Evolutionary conservation across 2,113 vertebrate species (phyloP), one percentile per base, ranked within the genome.

Genomic region (Pseudolaguvia tuberculata): DNA sequence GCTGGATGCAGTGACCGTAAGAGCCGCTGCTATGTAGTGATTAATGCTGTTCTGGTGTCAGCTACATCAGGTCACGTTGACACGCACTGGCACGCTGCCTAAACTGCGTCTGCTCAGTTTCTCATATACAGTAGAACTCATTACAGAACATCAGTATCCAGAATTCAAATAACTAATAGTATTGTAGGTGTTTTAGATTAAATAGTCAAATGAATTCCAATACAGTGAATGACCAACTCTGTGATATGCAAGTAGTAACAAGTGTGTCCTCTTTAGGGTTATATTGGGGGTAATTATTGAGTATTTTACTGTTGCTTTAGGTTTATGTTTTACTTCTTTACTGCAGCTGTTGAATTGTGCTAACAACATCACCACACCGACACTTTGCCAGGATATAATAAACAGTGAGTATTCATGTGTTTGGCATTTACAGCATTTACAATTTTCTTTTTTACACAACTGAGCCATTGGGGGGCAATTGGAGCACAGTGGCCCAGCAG

Each of bases 311-410:
- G 25, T 18, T 48, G 27, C 25, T 56, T 23, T 3, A 11, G n/a
- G n/a, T 35, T 23, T 20, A 39, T 31, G 29, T 27, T 31, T 59
- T 51, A 1, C 15, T 61, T 61, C 56, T 51, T 56, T 25, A 42
- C 31, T 55, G 67, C 75, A 77, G 67, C 75, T 77, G 75, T 77
- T 77, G 18, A 12, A 45, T 12, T 9, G 12, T 70, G 67, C 75
- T 77, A 57, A 77, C 67, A 55, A n/a, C 67, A 63, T 50, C 75
- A 77, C 35, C 29, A 67, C 45, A 23, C 47, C n/a, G 35, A 42
- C 67, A 23, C 21, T 39, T 50, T 0, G 66, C 12, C 56, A 48
- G 56, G 66, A 25, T 69, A 2, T 67, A n/a, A 7, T 47, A 17
- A 48, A 48, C 45, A 18, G 21, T 8, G 4, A 6, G 6, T 18